phyloP scores from a whole-genome alignment of 2,888 invertebrate genomes.

The Cerastis rubricosa region DNA sequence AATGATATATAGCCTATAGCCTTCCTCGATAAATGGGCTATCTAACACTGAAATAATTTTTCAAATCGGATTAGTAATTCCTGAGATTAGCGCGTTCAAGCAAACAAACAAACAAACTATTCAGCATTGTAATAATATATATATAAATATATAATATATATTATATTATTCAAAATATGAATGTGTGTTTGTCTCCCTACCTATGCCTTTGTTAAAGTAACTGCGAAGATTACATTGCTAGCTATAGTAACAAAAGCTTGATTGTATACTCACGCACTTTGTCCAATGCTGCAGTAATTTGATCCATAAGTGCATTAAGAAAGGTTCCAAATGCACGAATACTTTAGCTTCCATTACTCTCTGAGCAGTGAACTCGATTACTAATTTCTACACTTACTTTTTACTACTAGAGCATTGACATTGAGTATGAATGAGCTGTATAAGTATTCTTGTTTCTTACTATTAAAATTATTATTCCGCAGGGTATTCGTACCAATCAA shows the following conservation, averaged over 20 bases:
- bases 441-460: not conserved
- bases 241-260: not conserved
- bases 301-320: not conserved
- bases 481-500: constrained; percentile 48
- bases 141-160: no score
- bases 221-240: not conserved
- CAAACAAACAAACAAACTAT: no score
- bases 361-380: not conserved
- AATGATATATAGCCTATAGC: no score
- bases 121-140: no score
- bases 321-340: not conserved
- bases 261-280: not conserved
- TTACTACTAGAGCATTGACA: not conserved
- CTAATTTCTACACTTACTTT: not conserved
- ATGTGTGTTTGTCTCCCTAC: not conserved
- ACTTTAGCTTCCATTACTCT: not conserved
- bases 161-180: not conserved
- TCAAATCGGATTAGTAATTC: no score
- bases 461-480: not conserved
- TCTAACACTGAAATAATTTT: no score
- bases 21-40: no score
- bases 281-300: not conserved
- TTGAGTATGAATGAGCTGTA: not conserved
- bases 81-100: no score
- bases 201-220: not conserved